Evolutionary conservation across 2,797 vertebrate species (phyloP).

Genomic region (Sebastes taczanowskii): DNA sequence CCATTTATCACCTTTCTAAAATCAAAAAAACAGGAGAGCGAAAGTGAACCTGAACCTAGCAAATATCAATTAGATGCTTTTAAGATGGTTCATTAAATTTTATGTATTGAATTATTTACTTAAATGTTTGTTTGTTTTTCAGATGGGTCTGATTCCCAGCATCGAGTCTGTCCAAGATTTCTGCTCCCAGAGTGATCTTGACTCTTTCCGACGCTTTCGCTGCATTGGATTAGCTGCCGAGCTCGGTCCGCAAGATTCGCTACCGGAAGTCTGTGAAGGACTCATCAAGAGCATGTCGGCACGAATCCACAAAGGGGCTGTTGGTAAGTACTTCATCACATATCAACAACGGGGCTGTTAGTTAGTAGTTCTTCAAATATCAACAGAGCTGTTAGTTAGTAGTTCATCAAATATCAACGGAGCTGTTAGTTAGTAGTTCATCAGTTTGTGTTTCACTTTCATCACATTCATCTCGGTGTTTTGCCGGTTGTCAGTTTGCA

Average conservation of each 20-base stretch:
- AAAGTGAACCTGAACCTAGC: not conserved
- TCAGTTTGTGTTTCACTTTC: not conserved
- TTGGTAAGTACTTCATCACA: slow-evolving; percentile 77
- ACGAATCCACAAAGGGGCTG: slow-evolving; percentile 84
- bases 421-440: no score
- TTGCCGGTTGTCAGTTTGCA: slow-evolving; percentile 80
- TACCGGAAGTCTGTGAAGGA: slow-evolving; percentile 76
- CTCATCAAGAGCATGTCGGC: slow-evolving; percentile 87
- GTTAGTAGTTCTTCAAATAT: slow-evolving; percentile 62
- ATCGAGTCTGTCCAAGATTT: slow-evolving; percentile 80
- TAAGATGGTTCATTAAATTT: not conserved
- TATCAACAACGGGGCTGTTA: slow-evolving; percentile 84
- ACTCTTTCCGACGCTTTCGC: slow-evolving; percentile 80
- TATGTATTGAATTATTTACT: not conserved
- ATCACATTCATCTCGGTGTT: not conserved
- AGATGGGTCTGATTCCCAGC: slow-evolving; percentile 89
- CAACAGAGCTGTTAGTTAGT: no score
- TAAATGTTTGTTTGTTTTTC: not conserved
- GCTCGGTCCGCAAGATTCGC: slow-evolving; percentile 63
- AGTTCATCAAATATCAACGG: no score
- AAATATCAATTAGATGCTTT: not conserved
- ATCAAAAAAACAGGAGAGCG: not conserved
- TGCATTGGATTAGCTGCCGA: slow-evolving; percentile 83
- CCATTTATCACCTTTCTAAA: not conserved
- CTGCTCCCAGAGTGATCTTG: slow-evolving; percentile 79